These are phyloP conservation scores for Caenorhabditis inopinata DNA, from an alignment of 1,140 invertebrate species.

Conservation along the genomic window DNA sequence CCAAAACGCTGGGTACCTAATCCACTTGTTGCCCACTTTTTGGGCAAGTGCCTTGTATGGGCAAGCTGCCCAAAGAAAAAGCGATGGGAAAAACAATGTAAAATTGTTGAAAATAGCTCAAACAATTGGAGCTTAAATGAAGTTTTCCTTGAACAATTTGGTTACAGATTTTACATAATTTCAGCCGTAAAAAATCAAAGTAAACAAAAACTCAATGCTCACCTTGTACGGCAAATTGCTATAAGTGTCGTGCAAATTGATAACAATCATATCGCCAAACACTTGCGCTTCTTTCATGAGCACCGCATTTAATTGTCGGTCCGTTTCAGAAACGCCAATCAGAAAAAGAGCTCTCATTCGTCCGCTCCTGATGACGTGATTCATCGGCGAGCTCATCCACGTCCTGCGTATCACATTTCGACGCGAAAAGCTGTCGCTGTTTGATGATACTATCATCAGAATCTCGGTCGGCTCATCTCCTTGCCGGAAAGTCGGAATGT, in stretches of 20 bases:
- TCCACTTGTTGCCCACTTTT: too few species aligned
- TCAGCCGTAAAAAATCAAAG: too few species aligned
- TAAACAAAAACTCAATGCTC: background rate
- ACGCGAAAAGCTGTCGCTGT: background rate
- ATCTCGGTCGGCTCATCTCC: background rate
- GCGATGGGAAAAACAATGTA: too few species aligned
- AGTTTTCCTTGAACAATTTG: too few species aligned
- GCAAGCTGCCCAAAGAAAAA: too few species aligned
- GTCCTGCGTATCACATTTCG: background rate
- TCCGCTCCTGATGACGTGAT: background rate
- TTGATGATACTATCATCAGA: constrained; percentile 3
- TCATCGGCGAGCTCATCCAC: background rate
- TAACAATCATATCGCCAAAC: constrained; percentile 13
- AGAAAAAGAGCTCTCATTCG: background rate
- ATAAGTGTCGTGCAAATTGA: background rate
- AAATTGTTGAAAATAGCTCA: too few species aligned
- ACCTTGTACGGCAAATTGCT: background rate
- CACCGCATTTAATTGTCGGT: background rate
- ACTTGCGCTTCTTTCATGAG: background rate
- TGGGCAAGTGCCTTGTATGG: too few species aligned
- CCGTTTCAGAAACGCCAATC: background rate
- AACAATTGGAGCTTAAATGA: too few species aligned
- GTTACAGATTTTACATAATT: too few species aligned
- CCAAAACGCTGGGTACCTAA: too few species aligned
- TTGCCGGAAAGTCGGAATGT: background rate